Base-by-base conservation (phyloP, 2,113 vertebrate genomes). In the Tachycineta bicolor region DNA sequence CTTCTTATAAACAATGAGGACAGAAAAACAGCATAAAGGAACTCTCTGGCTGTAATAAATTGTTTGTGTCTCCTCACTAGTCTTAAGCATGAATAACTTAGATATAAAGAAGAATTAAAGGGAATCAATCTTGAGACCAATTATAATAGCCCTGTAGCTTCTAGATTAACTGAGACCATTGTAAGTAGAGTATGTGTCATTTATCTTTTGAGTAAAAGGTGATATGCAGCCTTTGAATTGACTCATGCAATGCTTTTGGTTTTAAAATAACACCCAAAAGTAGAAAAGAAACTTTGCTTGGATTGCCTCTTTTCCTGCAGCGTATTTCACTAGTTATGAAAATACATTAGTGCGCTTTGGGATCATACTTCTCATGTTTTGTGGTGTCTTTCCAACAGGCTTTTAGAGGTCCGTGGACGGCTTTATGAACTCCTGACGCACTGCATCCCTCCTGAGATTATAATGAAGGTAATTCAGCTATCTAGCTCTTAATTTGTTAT, bases 381-480 rank as follows among this genome's bases (percentile, higher is more conserved):
- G 20, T 71, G 53, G 10, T 96, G n/a, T 64, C 43, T 95, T 96
- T 97, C 83, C 62, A 89, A 69, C 96, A 99, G 99, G 94, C 98
- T 99, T 93, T 94, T 99, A 94, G 99, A 99, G 96, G 98, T 99
- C 52, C 98, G 99, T 84, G 98, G 98, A 56, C 96, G 99, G 31
- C 98, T 99, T 53, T 99, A 99, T 87, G 99, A 99, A 63, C 99
- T 99, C 73, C 96, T 99, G 87, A 99, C 99, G 70, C 99, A 99
- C 93, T 99, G 99, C 96, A 99, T 99, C 97, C 99, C 99, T 87
- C 98, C 99, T 83, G 99, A 99, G 44, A 97, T 99, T 75, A 99
- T 99, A 95, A 99, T 99, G 98, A 99, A 99, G 99, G 99, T 99
- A 98, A 95, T 47, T 50, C 28, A 47, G 7, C 50, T 87, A 7